Conservation (phyloP, 1,140 invertebrate species). For the Oscheius sp. region DNA sequence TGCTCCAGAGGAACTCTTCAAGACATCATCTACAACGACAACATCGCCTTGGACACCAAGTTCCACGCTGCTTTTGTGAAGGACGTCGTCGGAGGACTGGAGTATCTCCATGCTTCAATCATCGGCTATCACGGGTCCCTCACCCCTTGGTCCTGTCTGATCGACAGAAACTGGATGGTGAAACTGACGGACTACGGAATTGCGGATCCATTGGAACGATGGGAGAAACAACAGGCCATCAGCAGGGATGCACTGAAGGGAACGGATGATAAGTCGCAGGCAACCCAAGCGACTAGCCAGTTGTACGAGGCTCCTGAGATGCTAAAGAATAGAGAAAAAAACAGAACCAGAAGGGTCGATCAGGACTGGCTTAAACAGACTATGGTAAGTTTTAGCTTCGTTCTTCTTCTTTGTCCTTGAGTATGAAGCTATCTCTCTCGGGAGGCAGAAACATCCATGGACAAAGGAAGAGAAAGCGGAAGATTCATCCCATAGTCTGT, state of each 20-base stretch:
- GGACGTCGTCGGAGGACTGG: slow-evolving; percentile 40
- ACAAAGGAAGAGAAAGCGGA: too few relatives aligned
- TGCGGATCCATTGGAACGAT: slow-evolving; percentile 56
- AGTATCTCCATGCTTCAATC: slow-evolving; percentile 57
- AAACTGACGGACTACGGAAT: slow-evolving; percentile 59
- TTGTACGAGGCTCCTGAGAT: slow-evolving; percentile 42
- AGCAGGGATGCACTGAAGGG: slow-evolving; percentile 36
- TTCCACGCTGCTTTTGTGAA: slow-evolving; percentile 50
- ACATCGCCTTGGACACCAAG: slow-evolving; percentile 52
- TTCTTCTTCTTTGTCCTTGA: too few relatives aligned
- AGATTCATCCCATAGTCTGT: too few relatives aligned
- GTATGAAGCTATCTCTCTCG: too few relatives aligned
- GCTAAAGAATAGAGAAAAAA: slow-evolving; percentile 42
- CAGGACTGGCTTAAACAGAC: slow-evolving; percentile 44
- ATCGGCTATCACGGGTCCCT: slow-evolving; percentile 59
- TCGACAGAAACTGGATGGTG: slow-evolving; percentile 60
- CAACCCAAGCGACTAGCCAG: slow-evolving; percentile 49
- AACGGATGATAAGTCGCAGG: slow-evolving; percentile 56
- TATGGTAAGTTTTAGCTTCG: slow-evolving; percentile 27
- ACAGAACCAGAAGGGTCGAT: slow-evolving; percentile 33
- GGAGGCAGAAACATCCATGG: too few relatives aligned
- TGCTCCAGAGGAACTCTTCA: slow-evolving; percentile 58
- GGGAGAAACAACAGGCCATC: slow-evolving; percentile 53
- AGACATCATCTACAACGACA: slow-evolving; percentile 60
- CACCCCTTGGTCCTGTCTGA: slow-evolving; percentile 56